Evolutionary conservation across 2,113 vertebrate species (phyloP).

Genomic region (Trematocara variabile): DNA sequence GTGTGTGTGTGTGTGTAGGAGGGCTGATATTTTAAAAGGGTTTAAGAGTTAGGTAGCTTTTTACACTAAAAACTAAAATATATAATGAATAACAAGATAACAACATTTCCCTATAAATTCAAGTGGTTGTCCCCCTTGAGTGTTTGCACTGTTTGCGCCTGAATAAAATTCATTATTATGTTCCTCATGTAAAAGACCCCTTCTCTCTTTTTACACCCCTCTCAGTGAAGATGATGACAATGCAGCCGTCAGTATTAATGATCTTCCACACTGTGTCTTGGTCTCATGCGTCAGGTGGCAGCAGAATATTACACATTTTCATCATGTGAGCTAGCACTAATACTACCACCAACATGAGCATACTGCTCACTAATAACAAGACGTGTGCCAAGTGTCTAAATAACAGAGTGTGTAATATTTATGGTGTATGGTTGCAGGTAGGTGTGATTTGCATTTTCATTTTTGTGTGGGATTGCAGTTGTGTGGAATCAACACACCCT

Average conservation of each 20-base stretch:
- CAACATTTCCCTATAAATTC: not conserved
- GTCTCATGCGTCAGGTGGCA: constrained; percentile 11
- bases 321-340: constrained; percentile 12
- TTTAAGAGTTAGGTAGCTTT: not conserved
- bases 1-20: not conserved
- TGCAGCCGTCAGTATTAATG: constrained; percentile 15
- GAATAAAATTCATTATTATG: not conserved
- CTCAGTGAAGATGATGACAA: not conserved
- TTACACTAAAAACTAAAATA: not conserved
- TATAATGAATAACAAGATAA: not conserved
- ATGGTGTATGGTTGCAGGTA: not conserved
- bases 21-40: not conserved
- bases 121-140: not conserved
- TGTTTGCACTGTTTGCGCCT: not conserved
- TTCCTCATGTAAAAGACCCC: not conserved
- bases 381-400: not conserved
- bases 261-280: not conserved
- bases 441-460: not conserved
- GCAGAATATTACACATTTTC: constrained; percentile 44
- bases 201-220: not conserved
- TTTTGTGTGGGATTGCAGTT: not conserved
- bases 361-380: not conserved
- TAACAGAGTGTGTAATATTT: not conserved
- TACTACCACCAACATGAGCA: not conserved
- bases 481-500: not conserved